These are phyloP conservation scores for Etheostoma nigrum DNA, from an alignment of 2,797 vertebrate species.

Conservation along the genomic window DNA sequence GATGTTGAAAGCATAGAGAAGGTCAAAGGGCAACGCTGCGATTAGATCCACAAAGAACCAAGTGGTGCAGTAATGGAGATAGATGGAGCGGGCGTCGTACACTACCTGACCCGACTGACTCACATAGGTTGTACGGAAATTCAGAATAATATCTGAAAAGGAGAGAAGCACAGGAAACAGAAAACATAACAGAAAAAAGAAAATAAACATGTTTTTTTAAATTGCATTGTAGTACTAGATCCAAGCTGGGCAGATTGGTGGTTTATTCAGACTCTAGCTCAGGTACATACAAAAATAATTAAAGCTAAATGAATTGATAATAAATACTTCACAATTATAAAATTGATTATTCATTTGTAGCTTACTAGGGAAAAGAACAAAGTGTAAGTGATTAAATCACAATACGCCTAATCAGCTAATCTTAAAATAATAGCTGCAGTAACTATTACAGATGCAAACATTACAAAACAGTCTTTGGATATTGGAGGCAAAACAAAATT, in stretches of 20 bases:
- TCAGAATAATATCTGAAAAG: constrained; percentile 93
- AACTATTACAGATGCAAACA: not conserved
- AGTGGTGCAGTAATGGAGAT: constrained; percentile 94
- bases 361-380: not conserved
- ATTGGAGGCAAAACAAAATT: not conserved
- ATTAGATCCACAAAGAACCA: constrained; percentile 98
- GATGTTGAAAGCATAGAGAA: constrained; percentile 95
- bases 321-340: not conserved
- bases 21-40: constrained; percentile 95
- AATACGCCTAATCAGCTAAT: no score
- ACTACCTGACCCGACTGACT: constrained; percentile 96
- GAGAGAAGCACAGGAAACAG: not conserved
- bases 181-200: not conserved
- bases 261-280: not conserved
- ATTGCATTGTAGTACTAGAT: not conserved
- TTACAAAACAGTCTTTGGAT: not conserved
- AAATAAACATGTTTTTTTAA: not conserved
- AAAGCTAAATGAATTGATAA: not conserved
- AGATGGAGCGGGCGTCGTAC: constrained; percentile 93
- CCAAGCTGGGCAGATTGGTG: not conserved
- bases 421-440: not conserved
- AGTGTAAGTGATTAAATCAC: not conserved
- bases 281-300: not conserved
- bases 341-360: not conserved
- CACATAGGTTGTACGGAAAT: constrained; percentile 96